Evolutionary conservation across 2,113 vertebrate genomes (phyloP), one percentile per base, ranked within the genome.

Genomic region (Microtus montanus): DNA sequence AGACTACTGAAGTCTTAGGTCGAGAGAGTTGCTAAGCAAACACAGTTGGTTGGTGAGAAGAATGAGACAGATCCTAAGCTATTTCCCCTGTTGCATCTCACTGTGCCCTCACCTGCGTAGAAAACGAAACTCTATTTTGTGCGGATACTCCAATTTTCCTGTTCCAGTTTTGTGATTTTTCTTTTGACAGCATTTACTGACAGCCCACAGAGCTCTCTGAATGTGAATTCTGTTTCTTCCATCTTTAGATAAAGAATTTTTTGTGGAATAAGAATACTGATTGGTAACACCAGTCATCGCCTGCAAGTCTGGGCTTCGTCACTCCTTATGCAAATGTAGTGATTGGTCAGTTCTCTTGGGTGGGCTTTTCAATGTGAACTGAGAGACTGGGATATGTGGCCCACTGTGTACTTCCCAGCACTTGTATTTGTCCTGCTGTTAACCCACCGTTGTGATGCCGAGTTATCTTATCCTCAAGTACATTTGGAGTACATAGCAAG

Each of bases 121-220:
- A n/a, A 93, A 68, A 86, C 19, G 66, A 87, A 47, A 52, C 38
- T n/a, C 89, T 85, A 74, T 83, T 64, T 92, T 88, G n/a, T 88
- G 33, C 82, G 52, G 77, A 83, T 73, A 89, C 82, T 85, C 41
- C 28, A 66, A 30, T 22, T 13, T 33, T 41, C 86, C 20, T 63
- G 66, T 64, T 78, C 44, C 15, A n/a, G 28, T 47, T 89, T 96
- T 86, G 3, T 61, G 68, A 49, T 78, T 30, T 78, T 92, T 41
- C 22, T 26, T 30, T 93, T 44, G 47, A n/a, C 49, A 41, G 83
- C 7, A 58, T 94, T 80, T 35, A 26, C 68, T 52, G 79, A 44
- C 41, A 75, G 80, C 70, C 52, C 41, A 58, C n/a, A 47, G 79
- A 30, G 24, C 68, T 44, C 66, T 94, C 64, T 80, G 44, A 91